Conservation (phyloP, 2,888 invertebrate species). For the Eulithis testata region DNA sequence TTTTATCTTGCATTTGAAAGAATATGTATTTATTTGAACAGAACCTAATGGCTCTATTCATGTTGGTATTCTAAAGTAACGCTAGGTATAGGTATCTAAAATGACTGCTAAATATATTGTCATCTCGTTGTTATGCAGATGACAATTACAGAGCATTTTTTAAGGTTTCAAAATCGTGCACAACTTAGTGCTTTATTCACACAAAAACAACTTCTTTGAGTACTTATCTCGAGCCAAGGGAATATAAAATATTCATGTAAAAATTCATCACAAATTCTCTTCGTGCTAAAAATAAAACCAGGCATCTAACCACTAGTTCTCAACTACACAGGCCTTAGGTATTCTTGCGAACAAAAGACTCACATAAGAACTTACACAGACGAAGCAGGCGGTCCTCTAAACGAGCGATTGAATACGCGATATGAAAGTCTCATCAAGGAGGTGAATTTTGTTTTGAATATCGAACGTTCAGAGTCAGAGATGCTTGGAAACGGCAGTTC, state of each 20-base stretch:
- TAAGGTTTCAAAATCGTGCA: not conserved
- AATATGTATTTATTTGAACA: too few species aligned
- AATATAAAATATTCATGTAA: slow-evolving; percentile 19
- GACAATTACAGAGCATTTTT: too few species aligned
- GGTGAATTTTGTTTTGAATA: slow-evolving; percentile 9
- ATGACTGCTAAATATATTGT: too few species aligned
- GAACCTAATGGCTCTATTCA: too few species aligned
- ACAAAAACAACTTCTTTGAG: not conserved
- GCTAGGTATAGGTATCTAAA: too few species aligned
- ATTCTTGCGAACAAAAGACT: slow-evolving; percentile 69
- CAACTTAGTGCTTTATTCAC: not conserved
- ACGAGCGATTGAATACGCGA: slow-evolving; percentile 41
- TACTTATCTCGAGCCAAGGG: not conserved
- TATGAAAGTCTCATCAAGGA: slow-evolving; percentile 35
- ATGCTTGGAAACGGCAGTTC: slow-evolving; percentile 7
- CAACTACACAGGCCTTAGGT: slow-evolving; percentile 52
- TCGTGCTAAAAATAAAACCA: slow-evolving; percentile 23
- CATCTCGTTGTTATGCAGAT: too few species aligned
- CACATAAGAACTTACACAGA: slow-evolving; percentile 33
- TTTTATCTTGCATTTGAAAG: too few species aligned
- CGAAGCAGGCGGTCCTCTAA: slow-evolving; percentile 49
- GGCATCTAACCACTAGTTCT: slow-evolving; percentile 29
- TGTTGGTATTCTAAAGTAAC: too few species aligned
- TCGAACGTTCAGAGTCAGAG: slow-evolving; percentile 5
- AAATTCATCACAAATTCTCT: slow-evolving; percentile 22